Percentiles rank a stretch among this genome's conserved stretches.
Evolutionary conservation across 2,888 invertebrate species (phyloP).

Genomic region (Drosophila tripunctata): DNA sequence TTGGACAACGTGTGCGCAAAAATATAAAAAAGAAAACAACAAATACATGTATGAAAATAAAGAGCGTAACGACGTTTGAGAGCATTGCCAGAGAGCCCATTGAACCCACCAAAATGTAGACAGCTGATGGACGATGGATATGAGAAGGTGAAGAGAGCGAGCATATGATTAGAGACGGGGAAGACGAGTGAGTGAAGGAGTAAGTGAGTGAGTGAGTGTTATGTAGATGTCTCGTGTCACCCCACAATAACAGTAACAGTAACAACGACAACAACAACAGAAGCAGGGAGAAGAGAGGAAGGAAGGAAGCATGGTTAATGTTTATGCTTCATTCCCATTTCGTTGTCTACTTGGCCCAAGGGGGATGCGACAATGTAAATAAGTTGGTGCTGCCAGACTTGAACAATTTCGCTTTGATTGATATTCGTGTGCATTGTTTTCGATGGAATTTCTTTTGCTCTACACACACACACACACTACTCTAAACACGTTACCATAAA

Average conservation of each 20-base stretch:
- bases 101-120: slow-evolving; percentile 71
- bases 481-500: slow-evolving; percentile 44
- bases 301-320: slow-evolving; percentile 1
- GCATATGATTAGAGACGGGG: no score
- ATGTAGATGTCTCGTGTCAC: slow-evolving; percentile 35
- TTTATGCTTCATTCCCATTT: slow-evolving; percentile 14
- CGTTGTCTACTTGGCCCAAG: no score
- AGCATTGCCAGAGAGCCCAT: slow-evolving; percentile 51
- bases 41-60: slow-evolving; percentile 48
- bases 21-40: slow-evolving; percentile 39
- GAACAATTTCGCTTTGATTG: slow-evolving; percentile 57
- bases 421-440: slow-evolving; percentile 60
- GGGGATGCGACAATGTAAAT: background rate
- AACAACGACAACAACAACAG: slow-evolving; percentile 5
- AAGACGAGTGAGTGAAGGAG: slow-evolving; percentile 1
- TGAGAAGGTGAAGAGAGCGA: slow-evolving; percentile 4
- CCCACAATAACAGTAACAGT: slow-evolving; percentile 38
- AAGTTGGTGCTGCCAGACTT: slow-evolving; percentile 15
- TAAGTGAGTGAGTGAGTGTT: background rate
- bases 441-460: slow-evolving; percentile 43
- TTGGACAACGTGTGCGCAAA: slow-evolving; percentile 69
- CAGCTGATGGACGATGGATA: slow-evolving; percentile 61
- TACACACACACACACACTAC: slow-evolving; percentile 26
- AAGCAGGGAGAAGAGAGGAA: background rate
- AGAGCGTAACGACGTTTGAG: slow-evolving; percentile 61